Base-by-base conservation (phyloP, 2,888 invertebrate genomes). In the Candidula unifasciata region DNA sequence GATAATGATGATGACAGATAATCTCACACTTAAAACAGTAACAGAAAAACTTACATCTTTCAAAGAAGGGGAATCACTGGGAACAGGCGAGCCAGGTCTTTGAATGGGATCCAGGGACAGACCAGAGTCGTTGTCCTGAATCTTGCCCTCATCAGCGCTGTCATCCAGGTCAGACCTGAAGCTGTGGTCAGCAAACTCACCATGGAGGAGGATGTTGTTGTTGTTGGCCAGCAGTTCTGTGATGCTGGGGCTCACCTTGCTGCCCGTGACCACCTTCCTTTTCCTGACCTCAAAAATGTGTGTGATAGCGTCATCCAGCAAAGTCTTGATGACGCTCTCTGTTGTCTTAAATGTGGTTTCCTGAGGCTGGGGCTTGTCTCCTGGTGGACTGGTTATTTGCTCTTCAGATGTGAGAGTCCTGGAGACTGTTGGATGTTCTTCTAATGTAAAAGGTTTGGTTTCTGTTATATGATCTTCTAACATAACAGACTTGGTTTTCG, bases 271-370 rank as follows among this genome's bases (percentile, higher is more conserved):
- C 33, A 24, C 33, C 33, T 74, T 78, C n/a, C 64, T 79, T 44
- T 85, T 86, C 73, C 89, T 86, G 57, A 92, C 92, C 33, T 85
- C 86, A 35, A 93, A 82, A 89, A 93, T 92, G 44, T 91, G 89
- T n/a, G 90, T 87, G 44, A 93, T 89, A 24, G 93, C 92, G 73
- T 93, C 92, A 44, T 91, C 89, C 66, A 93, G 87, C 84, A 93
- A 83, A 18, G 88, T 89, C 37, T 89, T 88, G 30, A 91, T 89
- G n/a, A 91, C 89, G 18, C 88, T 87, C 57, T 92, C 91, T 37
- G 90, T 89, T 10, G 91, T 88, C 27, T 52, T 79, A 21, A 66
- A 66, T 35, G 71, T 74, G 66, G 76, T 69, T 64, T 30, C 82
- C 37, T 44, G 8, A 44, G 8, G 8, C 6, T 6, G 44, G 44